These are phyloP conservation scores for Ptycholaimellus sp. DNA, from an alignment of 2,888 invertebrate species.

Conservation along the genomic window DNA sequence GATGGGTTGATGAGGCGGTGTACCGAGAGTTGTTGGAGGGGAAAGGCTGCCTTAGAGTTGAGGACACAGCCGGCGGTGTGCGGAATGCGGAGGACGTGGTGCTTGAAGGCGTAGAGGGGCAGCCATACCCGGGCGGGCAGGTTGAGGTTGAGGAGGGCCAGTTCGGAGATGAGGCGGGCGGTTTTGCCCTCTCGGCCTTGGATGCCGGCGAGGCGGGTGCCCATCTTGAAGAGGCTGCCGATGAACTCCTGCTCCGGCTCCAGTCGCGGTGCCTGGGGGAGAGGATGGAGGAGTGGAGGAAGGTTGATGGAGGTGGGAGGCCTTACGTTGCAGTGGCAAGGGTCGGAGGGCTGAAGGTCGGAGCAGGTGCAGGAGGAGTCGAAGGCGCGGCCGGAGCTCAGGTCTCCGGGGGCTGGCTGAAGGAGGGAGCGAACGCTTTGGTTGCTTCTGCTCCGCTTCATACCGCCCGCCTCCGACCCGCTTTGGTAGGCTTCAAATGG, in stretches of 20 bases:
- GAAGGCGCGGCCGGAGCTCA: no score
- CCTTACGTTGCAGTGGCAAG: no score
- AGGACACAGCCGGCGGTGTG: conserved; percentile 88
- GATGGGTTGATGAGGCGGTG: not conserved
- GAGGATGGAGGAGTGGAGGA: no score
- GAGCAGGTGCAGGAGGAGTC: no score
- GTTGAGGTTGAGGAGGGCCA: conserved; percentile 76
- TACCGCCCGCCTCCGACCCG: no score
- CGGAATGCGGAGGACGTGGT: conserved; percentile 83
- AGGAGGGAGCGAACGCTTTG: no score
- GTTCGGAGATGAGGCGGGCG: conserved; percentile 50
- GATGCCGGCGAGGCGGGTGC: conserved; percentile 52
- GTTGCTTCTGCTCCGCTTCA: no score
- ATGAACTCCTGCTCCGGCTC: conserved; percentile 60
- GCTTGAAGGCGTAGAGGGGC: conserved; percentile 61
- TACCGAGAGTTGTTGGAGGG: not conserved
- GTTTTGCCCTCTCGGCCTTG: conserved; percentile 68
- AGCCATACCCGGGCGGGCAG: conserved; percentile 93
- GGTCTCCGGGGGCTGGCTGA: no score
- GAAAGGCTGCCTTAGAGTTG: conserved; percentile 54
- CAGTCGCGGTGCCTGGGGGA: conserved; percentile 54
- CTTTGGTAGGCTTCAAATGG: no score
- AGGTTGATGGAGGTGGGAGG: no score
- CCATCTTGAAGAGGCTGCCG: conserved; percentile 60
- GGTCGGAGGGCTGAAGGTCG: no score